Percentiles rank a stretch among this genome's conserved stretches.
These are phyloP conservation scores for Calosoma granatense DNA, from an alignment of 1,140 invertebrate species.

Conservation along the genomic window DNA sequence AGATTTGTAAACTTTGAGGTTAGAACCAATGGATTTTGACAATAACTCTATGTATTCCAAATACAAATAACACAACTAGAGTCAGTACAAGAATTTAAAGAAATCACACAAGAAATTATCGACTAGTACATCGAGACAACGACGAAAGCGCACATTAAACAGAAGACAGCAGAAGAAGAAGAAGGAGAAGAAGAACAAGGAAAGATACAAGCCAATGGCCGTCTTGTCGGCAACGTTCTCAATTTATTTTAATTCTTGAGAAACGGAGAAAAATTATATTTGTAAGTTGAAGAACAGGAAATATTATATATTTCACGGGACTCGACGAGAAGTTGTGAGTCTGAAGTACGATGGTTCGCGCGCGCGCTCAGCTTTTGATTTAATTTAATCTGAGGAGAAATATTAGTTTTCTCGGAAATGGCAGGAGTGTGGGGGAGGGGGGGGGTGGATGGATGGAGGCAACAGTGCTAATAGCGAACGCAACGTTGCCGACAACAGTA, in stretches of 20 bases:
- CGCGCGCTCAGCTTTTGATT: neutral
- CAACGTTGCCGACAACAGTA: neutral
- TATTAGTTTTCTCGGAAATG: slow-evolving; percentile 1
- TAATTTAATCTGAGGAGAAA: slow-evolving; percentile 7
- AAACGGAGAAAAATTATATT: slow-evolving; percentile 4
- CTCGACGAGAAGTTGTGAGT: neutral
- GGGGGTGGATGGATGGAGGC: neutral
- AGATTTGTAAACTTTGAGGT: no score
- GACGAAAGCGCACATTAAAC: no score
- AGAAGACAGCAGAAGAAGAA: no score
- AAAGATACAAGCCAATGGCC: no score
- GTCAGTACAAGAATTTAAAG: no score
- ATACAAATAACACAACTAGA: no score
- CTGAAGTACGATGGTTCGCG: neutral
- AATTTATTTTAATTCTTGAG: slow-evolving; percentile 1
- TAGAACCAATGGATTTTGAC: no score
- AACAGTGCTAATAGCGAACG: neutral
- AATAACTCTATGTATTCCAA: no score
- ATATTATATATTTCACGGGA: slow-evolving; percentile 3
- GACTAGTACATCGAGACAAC: no score
- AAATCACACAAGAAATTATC: no score
- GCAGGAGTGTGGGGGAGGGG: neutral
- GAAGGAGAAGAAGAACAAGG: no score
- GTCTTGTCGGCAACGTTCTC: no score
- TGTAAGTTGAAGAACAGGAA: slow-evolving; percentile 2